These are phyloP conservation scores for Scotopteryx bipunctaria DNA, from an alignment of 2,888 invertebrate species.

Conservation along the genomic window DNA sequence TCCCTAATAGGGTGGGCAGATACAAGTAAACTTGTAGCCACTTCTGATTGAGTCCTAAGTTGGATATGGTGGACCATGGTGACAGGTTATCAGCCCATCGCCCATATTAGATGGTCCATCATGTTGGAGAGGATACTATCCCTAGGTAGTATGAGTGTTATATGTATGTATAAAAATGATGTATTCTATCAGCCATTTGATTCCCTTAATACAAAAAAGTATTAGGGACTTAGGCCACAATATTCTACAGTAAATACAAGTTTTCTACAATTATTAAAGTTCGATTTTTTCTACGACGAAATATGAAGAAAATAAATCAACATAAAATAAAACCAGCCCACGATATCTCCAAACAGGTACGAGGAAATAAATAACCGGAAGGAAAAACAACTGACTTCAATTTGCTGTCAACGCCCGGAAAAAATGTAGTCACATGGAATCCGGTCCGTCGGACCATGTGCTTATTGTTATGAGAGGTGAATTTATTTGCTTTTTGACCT, in stretches of 20 bases:
- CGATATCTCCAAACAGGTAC: conserved; percentile 1
- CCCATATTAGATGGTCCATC: too few species aligned
- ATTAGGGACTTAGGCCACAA: neutral
- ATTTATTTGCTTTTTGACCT: conserved; percentile 20
- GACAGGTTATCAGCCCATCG: too few species aligned
- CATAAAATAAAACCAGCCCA: neutral
- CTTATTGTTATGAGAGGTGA: conserved; percentile 25
- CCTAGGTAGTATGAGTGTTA: too few species aligned
- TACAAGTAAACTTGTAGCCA: too few species aligned
- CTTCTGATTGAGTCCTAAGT: too few species aligned
- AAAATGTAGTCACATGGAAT: conserved; percentile 30
- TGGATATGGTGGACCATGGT: too few species aligned
- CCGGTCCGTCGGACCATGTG: conserved; percentile 19
- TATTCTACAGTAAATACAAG: neutral
- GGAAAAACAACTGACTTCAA: conserved; percentile 28
- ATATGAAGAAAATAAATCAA: neutral
- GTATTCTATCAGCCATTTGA: too few species aligned
- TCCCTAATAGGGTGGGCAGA: too few species aligned
- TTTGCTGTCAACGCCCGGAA: conserved; percentile 31
- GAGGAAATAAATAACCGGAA: conserved; percentile 34
- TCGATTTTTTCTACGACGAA: neutral
- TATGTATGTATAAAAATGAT: too few species aligned
- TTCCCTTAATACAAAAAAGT: too few species aligned
- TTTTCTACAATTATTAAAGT: neutral
- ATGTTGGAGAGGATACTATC: too few species aligned